Evolutionary conservation across 2,888 invertebrate genomes (phyloP).

Genomic region (Patella caerulea): DNA sequence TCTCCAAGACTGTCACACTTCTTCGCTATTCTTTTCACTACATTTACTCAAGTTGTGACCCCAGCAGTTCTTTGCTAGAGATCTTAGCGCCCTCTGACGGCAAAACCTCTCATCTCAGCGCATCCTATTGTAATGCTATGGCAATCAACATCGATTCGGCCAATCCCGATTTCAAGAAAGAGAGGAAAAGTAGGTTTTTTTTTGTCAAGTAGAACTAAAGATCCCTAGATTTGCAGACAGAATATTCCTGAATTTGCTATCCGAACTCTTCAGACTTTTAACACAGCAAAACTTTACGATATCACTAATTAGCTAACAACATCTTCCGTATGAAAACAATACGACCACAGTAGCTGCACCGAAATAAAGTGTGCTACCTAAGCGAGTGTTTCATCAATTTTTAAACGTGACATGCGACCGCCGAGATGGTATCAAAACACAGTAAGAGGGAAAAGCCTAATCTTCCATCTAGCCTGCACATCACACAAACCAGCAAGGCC

Average conservation of each 20-base stretch:
- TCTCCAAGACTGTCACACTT: conserved; percentile 10
- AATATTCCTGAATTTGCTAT: too few species aligned
- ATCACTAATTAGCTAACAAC: too few species aligned
- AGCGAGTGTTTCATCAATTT: too few species aligned
- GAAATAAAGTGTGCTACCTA: too few species aligned
- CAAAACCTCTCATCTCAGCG: conserved; percentile 10
- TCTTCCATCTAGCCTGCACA: neutral
- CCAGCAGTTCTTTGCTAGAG: conserved; percentile 5
- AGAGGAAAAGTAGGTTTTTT: too few species aligned
- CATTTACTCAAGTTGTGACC: conserved; percentile 7
- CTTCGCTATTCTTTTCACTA: conserved; percentile 10
- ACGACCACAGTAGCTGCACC: too few species aligned
- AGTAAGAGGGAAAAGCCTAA: conserved; percentile 3
- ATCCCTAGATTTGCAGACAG: too few species aligned
- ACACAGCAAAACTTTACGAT: too few species aligned
- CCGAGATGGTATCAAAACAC: neutral
- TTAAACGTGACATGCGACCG: neutral
- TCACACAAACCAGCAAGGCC: neutral
- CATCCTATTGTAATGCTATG: conserved; percentile 6
- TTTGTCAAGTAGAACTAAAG: too few species aligned
- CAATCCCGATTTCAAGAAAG: neutral
- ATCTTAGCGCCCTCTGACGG: conserved; percentile 10
- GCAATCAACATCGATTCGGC: neutral
- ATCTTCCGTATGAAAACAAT: too few species aligned
- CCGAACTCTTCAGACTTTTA: too few species aligned